Evolutionary conservation across 2,888 invertebrate species (phyloP), one percentile per base, ranked within the genome.

Genomic region (Pandemis heparana): DNA sequence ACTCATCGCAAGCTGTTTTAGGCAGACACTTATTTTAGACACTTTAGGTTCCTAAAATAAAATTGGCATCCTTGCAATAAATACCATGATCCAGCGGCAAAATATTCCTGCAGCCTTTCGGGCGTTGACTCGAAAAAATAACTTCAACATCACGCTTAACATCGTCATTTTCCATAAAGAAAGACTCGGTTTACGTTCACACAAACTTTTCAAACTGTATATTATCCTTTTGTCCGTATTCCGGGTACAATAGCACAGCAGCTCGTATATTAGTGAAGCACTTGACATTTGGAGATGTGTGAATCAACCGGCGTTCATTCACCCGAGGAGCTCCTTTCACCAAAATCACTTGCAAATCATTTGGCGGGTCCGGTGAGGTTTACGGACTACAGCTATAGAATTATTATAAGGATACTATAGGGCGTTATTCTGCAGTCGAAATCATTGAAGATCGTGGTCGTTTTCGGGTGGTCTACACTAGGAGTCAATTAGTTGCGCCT

Each of bases 301-400:
- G 76, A 76, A 66, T 65, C 61, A 60, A 23, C 74, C 14, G 23
- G 56, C 75, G 82, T 78, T 76, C 83, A 78, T 83, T 84, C 81
- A 83, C 82, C 83, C 76, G 78, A 75, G 73, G 78, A 79, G 70
- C 81, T 80, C 85, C 87, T 87, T 87, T 87, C 87, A 87, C 86
- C 85, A 74, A 81, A 81, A 79, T 82, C 80, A 80, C 79, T 83
- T 79, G 83, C 82, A 79, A 82, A 84, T 76, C 78, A 65, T 46
- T 59, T 39, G 71, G 59, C 46, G 64, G 64, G 71, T 60, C 71
- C 64, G 56, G 18, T 16, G 6, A 41, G 32, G 70, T n/a, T 23
- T 5, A 6, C 32, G 16, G 41, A 12, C 43, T 12, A n/a, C n/a
- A 39, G 12, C n/a, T 60, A 60, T 8, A 60, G n/a, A 60, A 38